These are phyloP conservation scores for Temnothorax ravouxi DNA, from an alignment of 2,888 invertebrate genomes.

Conservation along the genomic window DNA sequence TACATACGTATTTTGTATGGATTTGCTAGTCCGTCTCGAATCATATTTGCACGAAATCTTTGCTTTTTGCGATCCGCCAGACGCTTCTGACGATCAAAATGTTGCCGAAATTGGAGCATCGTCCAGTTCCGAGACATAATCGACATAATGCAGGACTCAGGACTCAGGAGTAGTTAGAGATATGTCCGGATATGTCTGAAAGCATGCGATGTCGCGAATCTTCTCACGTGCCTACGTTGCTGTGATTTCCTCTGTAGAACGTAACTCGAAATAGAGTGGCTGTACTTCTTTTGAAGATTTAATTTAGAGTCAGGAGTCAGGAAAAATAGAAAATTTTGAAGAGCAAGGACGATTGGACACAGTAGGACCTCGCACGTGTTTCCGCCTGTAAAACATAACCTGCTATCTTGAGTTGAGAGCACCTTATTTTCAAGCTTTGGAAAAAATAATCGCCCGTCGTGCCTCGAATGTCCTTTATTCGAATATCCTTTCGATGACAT, in stretches of 20 bases:
- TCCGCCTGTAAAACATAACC: constrained; percentile 5
- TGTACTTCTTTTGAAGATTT: background rate
- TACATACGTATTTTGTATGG: constrained; percentile 49
- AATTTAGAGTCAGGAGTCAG: background rate
- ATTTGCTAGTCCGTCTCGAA: constrained; percentile 2
- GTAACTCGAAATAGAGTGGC: background rate
- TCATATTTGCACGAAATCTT: background rate
- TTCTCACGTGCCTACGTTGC: background rate
- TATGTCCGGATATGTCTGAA: too few relatives aligned
- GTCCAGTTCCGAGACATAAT: background rate
- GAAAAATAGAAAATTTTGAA: background rate
- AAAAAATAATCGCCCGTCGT: background rate
- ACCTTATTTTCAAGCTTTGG: too few relatives aligned
- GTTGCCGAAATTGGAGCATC: too few relatives aligned
- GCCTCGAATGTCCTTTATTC: too few relatives aligned
- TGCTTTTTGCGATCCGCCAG: too few relatives aligned
- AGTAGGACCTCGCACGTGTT: background rate
- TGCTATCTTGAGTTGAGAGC: background rate
- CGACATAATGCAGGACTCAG: too few relatives aligned
- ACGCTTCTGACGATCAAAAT: too few relatives aligned
- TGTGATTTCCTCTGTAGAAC: background rate
- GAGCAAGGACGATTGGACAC: background rate
- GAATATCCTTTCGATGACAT: background rate
- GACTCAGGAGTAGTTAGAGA: background rate
- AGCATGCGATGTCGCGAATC: background rate